Base-by-base conservation (phyloP, 2,888 invertebrate genomes). In the Drosophila mettleri region DNA sequence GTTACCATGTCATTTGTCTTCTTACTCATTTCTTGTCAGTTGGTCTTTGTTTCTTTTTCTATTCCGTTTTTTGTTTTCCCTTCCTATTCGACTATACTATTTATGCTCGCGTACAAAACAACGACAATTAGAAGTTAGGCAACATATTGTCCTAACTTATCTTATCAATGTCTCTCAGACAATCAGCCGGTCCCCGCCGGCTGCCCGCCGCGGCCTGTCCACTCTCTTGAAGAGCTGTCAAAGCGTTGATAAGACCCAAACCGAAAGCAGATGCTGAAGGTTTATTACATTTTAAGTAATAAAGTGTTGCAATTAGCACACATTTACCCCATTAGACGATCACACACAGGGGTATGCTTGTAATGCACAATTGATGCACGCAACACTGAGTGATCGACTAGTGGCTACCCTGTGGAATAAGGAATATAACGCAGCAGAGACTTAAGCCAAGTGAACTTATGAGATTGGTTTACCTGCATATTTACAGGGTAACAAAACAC, bases 281-380 rank as follows among this genome's bases (percentile, higher is more conserved):
- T 22, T 49, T 57, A 31, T 36, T 20, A 20, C 60, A 71, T 48
- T 48, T 63, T 22, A 70, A 76, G 67, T 73, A 80, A 79, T 80
- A 75, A 82, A 86, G 86, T 88, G 85, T 69, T 77, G 81, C 75
- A 84, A 80, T 80, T 84, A 77, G 65, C 84, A 67, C 88, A 80
- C 72, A 86, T 80, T 80, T 53, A 45, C 31, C 16, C 55, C 62
- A 79, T 70, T 76, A 57, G 58, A 62, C 46, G 58, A 70, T 66
- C 65, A 49, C 20, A 38, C 16, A 27, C 12, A 39, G 10, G 3
- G 16, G 36, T 9, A 31, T 34, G 22, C 16, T 20, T 14, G 51
- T 36, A 57, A 59, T 55, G 57, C 49, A 27, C 66, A 65, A 59
- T 71, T 59, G 51, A 46, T 54, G 53, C 20, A 33, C 51, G 31